Conservation (phyloP, 2,888 invertebrate genomes). For the Creontiades dilutus region DNA sequence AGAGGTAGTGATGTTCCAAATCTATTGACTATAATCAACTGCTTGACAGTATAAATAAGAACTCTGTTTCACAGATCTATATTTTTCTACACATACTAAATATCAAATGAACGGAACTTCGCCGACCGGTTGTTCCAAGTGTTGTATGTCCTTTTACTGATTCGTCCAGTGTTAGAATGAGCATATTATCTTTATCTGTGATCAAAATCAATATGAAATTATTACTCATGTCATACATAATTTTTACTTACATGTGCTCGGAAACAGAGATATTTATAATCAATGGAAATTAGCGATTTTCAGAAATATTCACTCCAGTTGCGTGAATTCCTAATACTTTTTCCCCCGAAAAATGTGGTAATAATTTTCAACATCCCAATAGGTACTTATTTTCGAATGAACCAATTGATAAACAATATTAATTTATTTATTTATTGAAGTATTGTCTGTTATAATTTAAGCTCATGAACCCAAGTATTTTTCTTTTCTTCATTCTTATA, state of each 20-base stretch:
- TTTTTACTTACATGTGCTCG: neutral
- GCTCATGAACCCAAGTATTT: neutral
- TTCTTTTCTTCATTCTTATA: conserved; percentile 2
- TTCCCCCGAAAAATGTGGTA: neutral
- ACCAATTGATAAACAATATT: neutral
- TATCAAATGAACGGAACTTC: neutral
- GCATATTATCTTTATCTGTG: conserved; percentile 66
- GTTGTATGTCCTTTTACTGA: conserved; percentile 17
- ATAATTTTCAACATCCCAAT: neutral
- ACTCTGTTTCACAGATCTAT: neutral
- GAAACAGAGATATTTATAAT: conserved; percentile 33
- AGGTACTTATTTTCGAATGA: neutral
- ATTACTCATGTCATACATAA: conserved; percentile 29
- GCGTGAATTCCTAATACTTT: too few relatives aligned
- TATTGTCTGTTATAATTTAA: neutral
- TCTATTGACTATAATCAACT: too few relatives aligned
- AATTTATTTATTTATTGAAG: neutral
- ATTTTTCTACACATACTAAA: neutral
- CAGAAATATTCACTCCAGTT: too few relatives aligned
- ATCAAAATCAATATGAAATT: conserved; percentile 64
- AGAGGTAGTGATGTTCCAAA: too few relatives aligned
- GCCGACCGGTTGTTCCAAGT: neutral
- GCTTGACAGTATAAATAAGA: too few relatives aligned
- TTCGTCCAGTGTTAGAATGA: conserved; percentile 61
- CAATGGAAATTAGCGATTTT: neutral